Evolutionary conservation across 2,113 vertebrate genomes (phyloP).

Genomic region (Leuciscus idus): DNA sequence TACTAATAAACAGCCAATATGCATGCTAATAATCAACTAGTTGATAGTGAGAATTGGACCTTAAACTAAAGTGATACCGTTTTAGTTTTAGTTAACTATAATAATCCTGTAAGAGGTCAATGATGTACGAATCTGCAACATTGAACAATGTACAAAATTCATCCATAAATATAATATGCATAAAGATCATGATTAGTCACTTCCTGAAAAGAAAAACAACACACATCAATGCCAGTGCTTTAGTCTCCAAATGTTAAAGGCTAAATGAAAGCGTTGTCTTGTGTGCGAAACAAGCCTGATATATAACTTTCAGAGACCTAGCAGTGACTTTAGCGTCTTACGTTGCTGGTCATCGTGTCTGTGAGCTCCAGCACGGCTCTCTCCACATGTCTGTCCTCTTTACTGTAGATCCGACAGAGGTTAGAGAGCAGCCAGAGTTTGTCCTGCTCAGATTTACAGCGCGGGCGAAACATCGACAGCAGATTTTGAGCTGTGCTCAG

Average conservation of each 20-base stretch:
- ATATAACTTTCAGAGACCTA: not conserved
- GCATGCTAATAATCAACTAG: too few species aligned
- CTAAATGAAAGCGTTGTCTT: not conserved
- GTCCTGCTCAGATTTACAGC: constrained; percentile 51
- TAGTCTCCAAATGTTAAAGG: not conserved
- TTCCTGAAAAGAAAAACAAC: not conserved
- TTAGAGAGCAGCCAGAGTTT: constrained; percentile 65
- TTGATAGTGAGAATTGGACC: too few species aligned
- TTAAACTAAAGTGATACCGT: too few species aligned
- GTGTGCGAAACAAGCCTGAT: too few species aligned
- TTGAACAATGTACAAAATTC: not conserved
- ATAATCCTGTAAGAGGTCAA: too few species aligned
- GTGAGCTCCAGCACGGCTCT: constrained; percentile 63
- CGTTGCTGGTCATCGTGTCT: constrained; percentile 65
- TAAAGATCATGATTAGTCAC: not conserved
- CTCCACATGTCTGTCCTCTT: constrained; percentile 64
- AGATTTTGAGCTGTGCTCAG: constrained; percentile 70
- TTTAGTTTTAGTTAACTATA: too few species aligned
- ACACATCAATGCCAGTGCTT: not conserved
- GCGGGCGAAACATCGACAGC: constrained; percentile 65
- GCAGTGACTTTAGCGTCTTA: constrained; percentile 11
- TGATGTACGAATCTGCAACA: not conserved
- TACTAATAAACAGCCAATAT: too few species aligned
- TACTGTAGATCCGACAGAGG: constrained; percentile 66
- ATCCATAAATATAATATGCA: not conserved